phyloP scores from a whole-genome alignment of 1,140 invertebrate genomes.

The Pseudomyrmex cubaensis region DNA sequence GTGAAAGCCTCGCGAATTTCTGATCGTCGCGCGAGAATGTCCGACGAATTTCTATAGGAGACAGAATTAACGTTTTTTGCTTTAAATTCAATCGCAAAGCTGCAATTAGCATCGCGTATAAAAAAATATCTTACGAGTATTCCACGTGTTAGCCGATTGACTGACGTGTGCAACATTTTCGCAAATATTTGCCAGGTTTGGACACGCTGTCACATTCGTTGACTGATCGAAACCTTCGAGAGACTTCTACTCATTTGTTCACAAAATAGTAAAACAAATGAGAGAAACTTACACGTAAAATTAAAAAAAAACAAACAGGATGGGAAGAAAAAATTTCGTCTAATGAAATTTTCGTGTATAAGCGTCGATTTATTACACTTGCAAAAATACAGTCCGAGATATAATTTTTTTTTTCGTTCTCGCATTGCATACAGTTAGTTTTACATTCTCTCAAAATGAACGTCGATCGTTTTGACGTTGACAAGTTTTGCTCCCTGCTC shows the following conservation, averaged over 20 bases:
- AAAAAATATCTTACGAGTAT: conserved; percentile 30
- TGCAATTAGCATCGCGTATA: background rate
- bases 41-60: conserved; percentile 7
- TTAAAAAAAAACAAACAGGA: too few species aligned
- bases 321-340: too few species aligned
- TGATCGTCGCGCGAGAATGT: conserved; percentile 16
- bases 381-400: conserved; percentile 79
- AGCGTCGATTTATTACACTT: conserved; percentile 81
- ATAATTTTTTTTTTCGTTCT: conserved; percentile 52
- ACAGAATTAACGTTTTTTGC: background rate
- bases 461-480: background rate
- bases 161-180: conserved; percentile 18
- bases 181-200: background rate
- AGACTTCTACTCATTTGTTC: conserved; percentile 35
- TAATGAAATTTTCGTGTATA: conserved; percentile 63
- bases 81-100: background rate
- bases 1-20: conserved; percentile 65
- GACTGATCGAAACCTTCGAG: background rate
- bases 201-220: conserved; percentile 14
- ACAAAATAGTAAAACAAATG: conserved; percentile 38
- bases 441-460: conserved; percentile 13
- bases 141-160: conserved; percentile 23
- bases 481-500: conserved; percentile 39
- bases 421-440: conserved; percentile 57
- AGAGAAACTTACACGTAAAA: background rate